phyloP scores from a whole-genome alignment of 1,140 invertebrate species.

The Venturia canescens region DNA sequence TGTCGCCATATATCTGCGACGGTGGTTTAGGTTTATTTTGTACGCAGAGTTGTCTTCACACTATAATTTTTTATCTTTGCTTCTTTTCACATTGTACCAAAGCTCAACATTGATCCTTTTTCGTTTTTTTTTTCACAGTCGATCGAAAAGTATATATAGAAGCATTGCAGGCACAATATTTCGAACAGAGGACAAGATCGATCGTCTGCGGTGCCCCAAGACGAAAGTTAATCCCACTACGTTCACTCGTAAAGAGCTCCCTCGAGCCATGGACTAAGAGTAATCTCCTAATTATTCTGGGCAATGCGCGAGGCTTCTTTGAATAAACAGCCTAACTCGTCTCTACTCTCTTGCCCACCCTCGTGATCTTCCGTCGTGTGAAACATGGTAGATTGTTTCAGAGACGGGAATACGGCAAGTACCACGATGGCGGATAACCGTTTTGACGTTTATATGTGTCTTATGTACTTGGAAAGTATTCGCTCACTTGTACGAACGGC shows the following conservation, averaged over 20 bases:
- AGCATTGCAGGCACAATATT: conserved; percentile 25
- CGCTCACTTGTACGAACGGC: not conserved
- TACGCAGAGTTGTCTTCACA: not conserved
- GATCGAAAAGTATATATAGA: conserved; percentile 29
- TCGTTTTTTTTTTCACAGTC: not conserved
- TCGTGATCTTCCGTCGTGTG: not conserved
- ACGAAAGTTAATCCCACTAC: conserved; percentile 35
- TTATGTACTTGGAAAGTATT: not conserved
- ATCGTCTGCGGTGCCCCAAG: conserved; percentile 21
- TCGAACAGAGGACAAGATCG: conserved; percentile 8
- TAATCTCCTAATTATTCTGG: conserved; percentile 50
- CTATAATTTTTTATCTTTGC: not conserved
- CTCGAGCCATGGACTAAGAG: conserved; percentile 34
- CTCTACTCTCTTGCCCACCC: not conserved
- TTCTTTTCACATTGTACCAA: conserved; percentile 36
- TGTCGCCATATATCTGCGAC: not conserved
- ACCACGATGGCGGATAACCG: not conserved
- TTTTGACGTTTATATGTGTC: not conserved
- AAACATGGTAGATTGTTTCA: not conserved
- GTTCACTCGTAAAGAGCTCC: conserved; percentile 10
- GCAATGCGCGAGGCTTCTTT: conserved; percentile 1
- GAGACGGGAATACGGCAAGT: no score
- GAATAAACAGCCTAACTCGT: not conserved
- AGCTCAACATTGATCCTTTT: not conserved
- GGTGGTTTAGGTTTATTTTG: not conserved